Conservation (phyloP, 2,113 vertebrate genomes). For the Donacobius atricapilla region DNA sequence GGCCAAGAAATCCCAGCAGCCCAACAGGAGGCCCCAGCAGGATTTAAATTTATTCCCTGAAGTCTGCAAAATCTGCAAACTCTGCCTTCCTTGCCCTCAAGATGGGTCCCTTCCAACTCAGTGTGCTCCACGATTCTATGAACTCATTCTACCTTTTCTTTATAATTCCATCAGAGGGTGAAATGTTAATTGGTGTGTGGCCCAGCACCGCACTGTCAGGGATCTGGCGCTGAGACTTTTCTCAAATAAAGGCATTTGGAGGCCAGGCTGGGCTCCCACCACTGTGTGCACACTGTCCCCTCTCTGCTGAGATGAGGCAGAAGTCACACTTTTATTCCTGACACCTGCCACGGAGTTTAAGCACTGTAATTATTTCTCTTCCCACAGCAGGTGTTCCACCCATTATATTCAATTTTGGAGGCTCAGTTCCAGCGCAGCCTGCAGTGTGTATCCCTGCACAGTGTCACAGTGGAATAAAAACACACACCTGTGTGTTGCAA, state of each 20-base stretch:
- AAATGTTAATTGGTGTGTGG: too few relatives aligned
- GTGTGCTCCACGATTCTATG: fast-evolving
- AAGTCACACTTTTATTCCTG: neutral
- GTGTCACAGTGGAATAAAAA: neutral
- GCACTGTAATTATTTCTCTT: neutral
- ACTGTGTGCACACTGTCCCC: neutral
- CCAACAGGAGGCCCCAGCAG: neutral
- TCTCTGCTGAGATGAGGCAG: neutral
- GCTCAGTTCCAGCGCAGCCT: neutral
- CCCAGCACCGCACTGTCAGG: neutral
- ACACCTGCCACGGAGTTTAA: neutral
- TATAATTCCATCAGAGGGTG: fast-evolving
- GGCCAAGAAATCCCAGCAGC: neutral
- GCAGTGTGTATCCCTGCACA: neutral
- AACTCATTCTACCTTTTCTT: fast-evolving
- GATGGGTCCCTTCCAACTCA: neutral
- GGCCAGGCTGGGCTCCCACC: neutral
- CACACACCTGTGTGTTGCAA: fast-evolving
- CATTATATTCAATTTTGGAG: neutral
- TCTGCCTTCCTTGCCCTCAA: neutral
- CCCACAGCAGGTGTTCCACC: neutral
- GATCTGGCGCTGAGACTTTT: neutral
- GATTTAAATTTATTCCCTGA: neutral
- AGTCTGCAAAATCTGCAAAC: too few relatives aligned
- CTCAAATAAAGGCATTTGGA: neutral